A percentile compares a stretch with the other conserved stretches of the same genome.
These are phyloP conservation scores for Antheraea mylitta DNA, from an alignment of 1,140 invertebrate genomes.

Conservation along the genomic window DNA sequence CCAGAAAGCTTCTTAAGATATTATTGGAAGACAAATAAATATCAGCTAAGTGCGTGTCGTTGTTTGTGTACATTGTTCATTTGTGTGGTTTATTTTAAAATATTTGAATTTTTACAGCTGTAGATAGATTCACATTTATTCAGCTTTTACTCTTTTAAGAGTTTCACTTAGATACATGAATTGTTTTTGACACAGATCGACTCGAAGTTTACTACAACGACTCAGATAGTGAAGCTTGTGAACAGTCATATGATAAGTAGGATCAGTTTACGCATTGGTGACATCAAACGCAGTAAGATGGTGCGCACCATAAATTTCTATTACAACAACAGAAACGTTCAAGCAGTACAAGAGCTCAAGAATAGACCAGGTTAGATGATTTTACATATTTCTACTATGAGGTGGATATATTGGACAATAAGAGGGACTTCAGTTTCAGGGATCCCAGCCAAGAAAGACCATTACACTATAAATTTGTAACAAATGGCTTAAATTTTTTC, in stretches of 20 bases:
- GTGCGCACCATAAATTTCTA: slow-evolving; percentile 97
- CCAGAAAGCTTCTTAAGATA: no score
- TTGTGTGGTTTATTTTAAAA: no score
- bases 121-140: not conserved
- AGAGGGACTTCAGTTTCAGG: no score
- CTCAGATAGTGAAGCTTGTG: slow-evolving; percentile 97
- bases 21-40: no score
- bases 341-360: slow-evolving; percentile 97
- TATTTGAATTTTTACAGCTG: no score
- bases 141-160: no score
- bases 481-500: no score
- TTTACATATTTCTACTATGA: slow-evolving; percentile 9
- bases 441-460: no score
- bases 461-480: no score
- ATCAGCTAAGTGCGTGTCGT: no score
- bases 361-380: slow-evolving; percentile 86
- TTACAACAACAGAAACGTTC: slow-evolving; percentile 97
- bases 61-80: no score
- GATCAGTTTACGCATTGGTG: slow-evolving; percentile 94
- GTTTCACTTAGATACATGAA: not conserved
- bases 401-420: not conserved
- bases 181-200: slow-evolving; percentile 81
- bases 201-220: slow-evolving; percentile 98
- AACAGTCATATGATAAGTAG: slow-evolving; percentile 97
- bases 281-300: slow-evolving; percentile 98